These are phyloP conservation scores for Tetragonula clypearis DNA, from an alignment of 1,140 invertebrate species.

Conservation along the genomic window DNA sequence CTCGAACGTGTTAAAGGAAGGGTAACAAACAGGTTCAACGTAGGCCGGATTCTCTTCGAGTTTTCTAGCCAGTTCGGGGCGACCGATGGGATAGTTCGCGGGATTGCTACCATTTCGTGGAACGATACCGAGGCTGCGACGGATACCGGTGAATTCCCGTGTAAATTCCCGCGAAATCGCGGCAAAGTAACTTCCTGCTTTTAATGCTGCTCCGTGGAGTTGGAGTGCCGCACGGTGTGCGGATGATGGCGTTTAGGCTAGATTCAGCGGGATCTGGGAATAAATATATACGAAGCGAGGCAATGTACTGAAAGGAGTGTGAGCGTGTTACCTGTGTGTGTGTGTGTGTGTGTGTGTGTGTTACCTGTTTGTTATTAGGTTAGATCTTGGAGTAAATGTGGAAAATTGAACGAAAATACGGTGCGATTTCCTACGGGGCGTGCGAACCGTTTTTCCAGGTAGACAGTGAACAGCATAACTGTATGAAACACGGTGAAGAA, in stretches of 20 bases:
- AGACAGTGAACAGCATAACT: no score
- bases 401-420: background rate
- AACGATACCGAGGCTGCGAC: background rate
- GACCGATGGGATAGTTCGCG: background rate
- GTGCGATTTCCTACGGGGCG: background rate
- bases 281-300: background rate
- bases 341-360: no score
- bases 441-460: no score
- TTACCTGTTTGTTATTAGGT: background rate
- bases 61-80: background rate
- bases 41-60: background rate
- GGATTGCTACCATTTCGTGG: conserved; percentile 26
- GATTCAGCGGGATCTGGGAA: background rate
- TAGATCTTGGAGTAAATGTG: background rate
- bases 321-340: no score
- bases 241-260: background rate
- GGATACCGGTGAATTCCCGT: background rate
- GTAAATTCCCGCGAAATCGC: conserved; percentile 20
- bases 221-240: background rate
- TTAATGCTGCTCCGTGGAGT: background rate
- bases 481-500: no score
- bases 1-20: no score
- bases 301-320: background rate
- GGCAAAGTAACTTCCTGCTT: conserved; percentile 31
- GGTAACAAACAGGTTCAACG: background rate